Percentiles rank a stretch among this genome's conserved stretches.
Conservation (phyloP, 2,797 vertebrate species). For the Balearica regulorum region DNA sequence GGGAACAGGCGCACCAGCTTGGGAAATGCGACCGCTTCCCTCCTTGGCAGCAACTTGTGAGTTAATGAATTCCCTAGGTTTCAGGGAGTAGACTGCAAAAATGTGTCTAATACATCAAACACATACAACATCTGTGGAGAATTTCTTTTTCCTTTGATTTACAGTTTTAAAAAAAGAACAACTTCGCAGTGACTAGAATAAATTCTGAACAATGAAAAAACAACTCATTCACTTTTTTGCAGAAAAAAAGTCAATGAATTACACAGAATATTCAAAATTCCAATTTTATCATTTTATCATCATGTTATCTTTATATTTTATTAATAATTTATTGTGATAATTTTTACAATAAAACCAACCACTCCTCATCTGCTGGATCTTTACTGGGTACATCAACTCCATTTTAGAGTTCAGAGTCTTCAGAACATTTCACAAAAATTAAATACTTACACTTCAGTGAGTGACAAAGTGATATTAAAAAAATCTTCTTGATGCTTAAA, state of each 20-base stretch:
- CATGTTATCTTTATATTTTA: neutral
- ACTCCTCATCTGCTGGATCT: neutral
- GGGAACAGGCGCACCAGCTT: neutral
- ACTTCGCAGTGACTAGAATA: slow-evolving; percentile 24
- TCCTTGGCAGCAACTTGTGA: slow-evolving; percentile 9
- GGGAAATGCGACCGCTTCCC: neutral
- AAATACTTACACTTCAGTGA: neutral
- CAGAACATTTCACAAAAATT: neutral
- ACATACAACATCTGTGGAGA: slow-evolving; percentile 37
- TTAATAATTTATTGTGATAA: neutral
- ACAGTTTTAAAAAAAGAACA: slow-evolving; percentile 26
- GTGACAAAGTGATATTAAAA: neutral
- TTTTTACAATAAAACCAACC: neutral
- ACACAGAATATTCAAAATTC: neutral
- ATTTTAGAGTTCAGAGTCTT: neutral
- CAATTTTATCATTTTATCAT: neutral
- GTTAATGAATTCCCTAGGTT: slow-evolving; percentile 56
- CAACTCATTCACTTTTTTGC: neutral
- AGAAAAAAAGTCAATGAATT: neutral
- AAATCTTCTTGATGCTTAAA: neutral
- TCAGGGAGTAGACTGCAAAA: slow-evolving; percentile 34
- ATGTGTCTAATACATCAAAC: slow-evolving; percentile 54
- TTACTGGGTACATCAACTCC: neutral
- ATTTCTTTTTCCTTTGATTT: slow-evolving; percentile 49
- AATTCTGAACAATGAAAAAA: slow-evolving; percentile 10